Conservation (phyloP, 2,797 vertebrate species). For the Carcharodon carcharias region DNA sequence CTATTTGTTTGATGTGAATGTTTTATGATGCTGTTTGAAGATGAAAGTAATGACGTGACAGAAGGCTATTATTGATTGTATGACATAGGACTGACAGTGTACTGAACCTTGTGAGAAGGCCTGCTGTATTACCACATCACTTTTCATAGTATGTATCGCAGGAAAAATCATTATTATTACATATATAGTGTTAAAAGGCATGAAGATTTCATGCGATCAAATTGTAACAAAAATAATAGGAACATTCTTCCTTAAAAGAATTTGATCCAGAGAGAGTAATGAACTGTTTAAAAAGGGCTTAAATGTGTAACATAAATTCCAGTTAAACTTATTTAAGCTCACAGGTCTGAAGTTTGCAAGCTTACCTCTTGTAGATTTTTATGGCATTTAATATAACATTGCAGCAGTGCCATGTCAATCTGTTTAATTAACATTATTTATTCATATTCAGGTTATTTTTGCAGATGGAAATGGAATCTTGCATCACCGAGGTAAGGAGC, state of each 20-base stretch:
- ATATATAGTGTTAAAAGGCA: neutral
- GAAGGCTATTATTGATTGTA: neutral
- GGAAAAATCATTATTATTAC: neutral
- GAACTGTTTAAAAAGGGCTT: neutral
- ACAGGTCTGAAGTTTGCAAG: neutral
- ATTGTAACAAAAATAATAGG: neutral
- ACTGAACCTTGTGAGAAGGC: neutral
- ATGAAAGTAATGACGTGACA: neutral
- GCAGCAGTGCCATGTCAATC: neutral
- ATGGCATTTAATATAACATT: neutral
- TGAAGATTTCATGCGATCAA: neutral
- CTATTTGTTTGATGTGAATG: conserved; percentile 12
- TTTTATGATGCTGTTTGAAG: conserved; percentile 20
- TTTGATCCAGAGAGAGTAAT: neutral
- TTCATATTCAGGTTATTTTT: conserved; percentile 69
- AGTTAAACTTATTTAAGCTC: neutral
- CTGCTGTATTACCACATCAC: neutral
- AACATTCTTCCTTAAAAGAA: neutral
- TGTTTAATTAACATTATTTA: conserved; percentile 22
- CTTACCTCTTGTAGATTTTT: neutral
- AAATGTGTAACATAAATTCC: conserved; percentile 10
- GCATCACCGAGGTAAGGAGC: conserved; percentile 73
- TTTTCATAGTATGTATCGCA: neutral
- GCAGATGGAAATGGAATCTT: conserved; percentile 89
- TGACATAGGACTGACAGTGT: neutral